Conservation (phyloP, 2,888 invertebrate genomes). For the Calameuta filiformis region DNA sequence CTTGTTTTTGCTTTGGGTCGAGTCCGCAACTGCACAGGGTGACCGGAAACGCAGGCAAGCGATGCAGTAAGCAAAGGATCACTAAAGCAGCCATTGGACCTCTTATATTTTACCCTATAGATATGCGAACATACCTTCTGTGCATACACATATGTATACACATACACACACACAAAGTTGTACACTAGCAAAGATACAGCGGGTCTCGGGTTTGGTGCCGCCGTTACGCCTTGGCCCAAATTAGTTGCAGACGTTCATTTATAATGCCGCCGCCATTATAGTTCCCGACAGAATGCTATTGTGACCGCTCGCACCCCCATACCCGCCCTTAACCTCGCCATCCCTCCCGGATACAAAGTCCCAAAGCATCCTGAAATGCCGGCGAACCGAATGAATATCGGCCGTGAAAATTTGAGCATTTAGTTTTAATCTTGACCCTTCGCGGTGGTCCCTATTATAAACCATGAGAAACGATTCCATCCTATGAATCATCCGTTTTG, state of each 20-base stretch:
- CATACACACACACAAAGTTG: background rate
- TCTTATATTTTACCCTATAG: background rate
- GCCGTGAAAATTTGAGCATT: constrained; percentile 53
- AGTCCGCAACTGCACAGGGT: constrained; percentile 5
- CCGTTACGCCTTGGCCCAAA: constrained; percentile 45
- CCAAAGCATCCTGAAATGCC: constrained; percentile 28
- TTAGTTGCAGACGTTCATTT: constrained; percentile 62
- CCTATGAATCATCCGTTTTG: constrained; percentile 38
- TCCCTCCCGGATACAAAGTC: constrained; percentile 17
- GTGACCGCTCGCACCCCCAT: constrained; percentile 27
- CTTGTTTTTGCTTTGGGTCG: constrained; percentile 5
- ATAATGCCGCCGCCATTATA: constrained; percentile 56
- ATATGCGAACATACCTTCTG: background rate
- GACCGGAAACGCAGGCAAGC: constrained; percentile 15
- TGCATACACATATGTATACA: no score
- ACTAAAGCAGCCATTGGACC: background rate
- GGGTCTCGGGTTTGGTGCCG: constrained; percentile 1
- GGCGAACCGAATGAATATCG: constrained; percentile 41
- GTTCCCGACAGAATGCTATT: constrained; percentile 51
- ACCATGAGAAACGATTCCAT: constrained; percentile 46
- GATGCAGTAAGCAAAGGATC: background rate
- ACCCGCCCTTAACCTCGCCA: background rate
- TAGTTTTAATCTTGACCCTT: constrained; percentile 41
- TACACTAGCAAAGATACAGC: background rate
- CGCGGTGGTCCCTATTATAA: constrained; percentile 32